Evolutionary conservation across 2,797 vertebrate genomes (phyloP).

Genomic region (Menidia menidia): DNA sequence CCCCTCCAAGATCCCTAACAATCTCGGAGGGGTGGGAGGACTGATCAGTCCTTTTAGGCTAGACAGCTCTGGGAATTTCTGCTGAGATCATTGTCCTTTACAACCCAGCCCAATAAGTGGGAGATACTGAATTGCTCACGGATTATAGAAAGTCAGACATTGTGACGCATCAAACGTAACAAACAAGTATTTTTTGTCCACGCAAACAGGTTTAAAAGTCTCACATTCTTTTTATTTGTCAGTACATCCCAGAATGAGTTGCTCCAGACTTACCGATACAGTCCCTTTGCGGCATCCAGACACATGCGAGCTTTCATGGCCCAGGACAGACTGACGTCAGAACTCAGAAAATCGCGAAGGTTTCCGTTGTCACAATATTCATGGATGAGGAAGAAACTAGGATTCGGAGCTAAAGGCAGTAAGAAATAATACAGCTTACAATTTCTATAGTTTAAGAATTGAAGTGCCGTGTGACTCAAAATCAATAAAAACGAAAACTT

Average conservation of each 20-base stretch:
- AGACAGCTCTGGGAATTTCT: no score
- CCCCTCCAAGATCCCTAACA: no score
- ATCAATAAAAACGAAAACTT: conserved; percentile 35
- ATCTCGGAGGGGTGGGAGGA: no score
- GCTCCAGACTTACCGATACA: conserved; percentile 85
- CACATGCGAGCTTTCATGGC: conserved; percentile 80
- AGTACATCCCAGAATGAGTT: not conserved
- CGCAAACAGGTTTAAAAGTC: no score
- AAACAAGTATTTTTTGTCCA: no score
- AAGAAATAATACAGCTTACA: not conserved
- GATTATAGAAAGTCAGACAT: no score
- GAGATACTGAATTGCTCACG: no score
- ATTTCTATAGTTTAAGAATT: not conserved
- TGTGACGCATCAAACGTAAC: no score
- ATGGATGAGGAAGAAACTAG: conserved; percentile 88
- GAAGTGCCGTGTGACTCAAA: not conserved
- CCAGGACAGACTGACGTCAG: conserved; percentile 73
- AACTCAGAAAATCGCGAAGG: conserved; percentile 85
- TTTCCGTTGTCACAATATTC: conserved; percentile 90
- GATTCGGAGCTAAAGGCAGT: conserved; percentile 69
- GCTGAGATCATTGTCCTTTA: no score
- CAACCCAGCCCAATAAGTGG: no score
- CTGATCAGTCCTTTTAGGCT: no score
- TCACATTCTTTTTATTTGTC: no score
- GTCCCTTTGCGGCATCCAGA: conserved; percentile 85